These are phyloP conservation scores for Bothrops jararaca DNA, from an alignment of 2,113 vertebrate genomes.

Conservation along the genomic window DNA sequence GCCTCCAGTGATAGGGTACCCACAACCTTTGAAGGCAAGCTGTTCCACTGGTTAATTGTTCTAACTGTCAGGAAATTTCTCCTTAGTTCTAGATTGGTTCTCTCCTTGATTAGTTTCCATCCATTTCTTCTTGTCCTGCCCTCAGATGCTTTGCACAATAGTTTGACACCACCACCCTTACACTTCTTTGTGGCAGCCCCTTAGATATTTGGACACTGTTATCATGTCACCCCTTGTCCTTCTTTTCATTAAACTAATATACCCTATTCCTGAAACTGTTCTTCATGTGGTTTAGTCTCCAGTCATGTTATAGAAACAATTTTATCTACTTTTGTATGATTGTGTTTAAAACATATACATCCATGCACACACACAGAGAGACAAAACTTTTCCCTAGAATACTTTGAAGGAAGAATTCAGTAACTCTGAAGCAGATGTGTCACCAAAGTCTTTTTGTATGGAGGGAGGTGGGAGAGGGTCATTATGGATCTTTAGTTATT, in stretches of 20 bases:
- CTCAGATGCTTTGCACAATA: not conserved
- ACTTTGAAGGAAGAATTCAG: not conserved
- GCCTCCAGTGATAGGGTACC: not conserved
- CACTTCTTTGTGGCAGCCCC: not conserved
- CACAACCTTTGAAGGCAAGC: not conserved
- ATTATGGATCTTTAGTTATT: not conserved
- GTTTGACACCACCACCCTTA: not conserved
- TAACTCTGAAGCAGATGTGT: not conserved
- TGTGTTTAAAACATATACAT: not conserved
- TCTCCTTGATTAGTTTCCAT: not conserved
- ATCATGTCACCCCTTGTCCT: not conserved
- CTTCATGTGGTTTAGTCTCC: not conserved
- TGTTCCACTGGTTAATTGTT: not conserved
- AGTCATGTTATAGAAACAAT: not conserved
- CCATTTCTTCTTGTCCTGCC: not conserved
- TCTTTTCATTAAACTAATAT: not conserved
- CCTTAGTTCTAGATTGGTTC: not conserved
- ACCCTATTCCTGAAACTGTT: not conserved
- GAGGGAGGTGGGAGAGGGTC: not conserved
- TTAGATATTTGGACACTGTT: not conserved
- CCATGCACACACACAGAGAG: not conserved
- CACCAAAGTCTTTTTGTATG: not conserved
- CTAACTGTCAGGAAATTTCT: not conserved
- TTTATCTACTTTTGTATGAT: not conserved
- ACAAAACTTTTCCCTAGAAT: fast-evolving